phyloP scores from a whole-genome alignment of 2,888 invertebrate genomes.

The Eupelmus urozonus region DNA sequence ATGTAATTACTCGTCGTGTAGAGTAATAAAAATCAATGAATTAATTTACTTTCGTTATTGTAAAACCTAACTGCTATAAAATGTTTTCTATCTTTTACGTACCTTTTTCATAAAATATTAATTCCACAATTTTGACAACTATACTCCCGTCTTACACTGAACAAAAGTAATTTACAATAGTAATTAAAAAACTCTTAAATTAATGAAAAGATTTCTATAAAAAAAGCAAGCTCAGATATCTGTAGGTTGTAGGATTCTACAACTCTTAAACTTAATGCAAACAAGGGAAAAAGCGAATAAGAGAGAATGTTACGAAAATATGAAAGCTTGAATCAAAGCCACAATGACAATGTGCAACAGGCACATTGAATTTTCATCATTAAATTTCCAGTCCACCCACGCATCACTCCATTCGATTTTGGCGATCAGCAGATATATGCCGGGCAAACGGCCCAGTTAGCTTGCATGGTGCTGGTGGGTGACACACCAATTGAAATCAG shows the following conservation, averaged over 20 bases:
- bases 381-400: conserved; percentile 84
- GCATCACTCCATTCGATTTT: conserved; percentile 89
- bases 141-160: conserved; percentile 7
- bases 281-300: not conserved
- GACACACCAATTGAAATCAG: conserved; percentile 80
- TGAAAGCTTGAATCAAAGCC: not conserved
- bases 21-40: conserved; percentile 6
- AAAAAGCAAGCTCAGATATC: no score
- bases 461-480: conserved; percentile 82
- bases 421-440: conserved; percentile 87
- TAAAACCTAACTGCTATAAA: not conserved
- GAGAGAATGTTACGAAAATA: not conserved
- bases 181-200: not conserved
- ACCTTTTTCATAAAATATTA: conserved; percentile 1
- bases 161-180: not conserved
- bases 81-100: not conserved
- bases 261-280: no score
- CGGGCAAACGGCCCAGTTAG: conserved; percentile 88
- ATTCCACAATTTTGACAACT: conserved; percentile 4
- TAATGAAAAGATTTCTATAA: not conserved
- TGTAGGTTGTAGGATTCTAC: no score
- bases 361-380: conserved; percentile 48
- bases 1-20: not conserved
- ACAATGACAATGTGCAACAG: conserved; percentile 7
- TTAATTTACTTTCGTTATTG: conserved; percentile 12